Evolutionary conservation across 2,797 vertebrate species (phyloP), one percentile per base, ranked within the genome.

Genomic region (Ctenochaetus hawaiiensis): DNA sequence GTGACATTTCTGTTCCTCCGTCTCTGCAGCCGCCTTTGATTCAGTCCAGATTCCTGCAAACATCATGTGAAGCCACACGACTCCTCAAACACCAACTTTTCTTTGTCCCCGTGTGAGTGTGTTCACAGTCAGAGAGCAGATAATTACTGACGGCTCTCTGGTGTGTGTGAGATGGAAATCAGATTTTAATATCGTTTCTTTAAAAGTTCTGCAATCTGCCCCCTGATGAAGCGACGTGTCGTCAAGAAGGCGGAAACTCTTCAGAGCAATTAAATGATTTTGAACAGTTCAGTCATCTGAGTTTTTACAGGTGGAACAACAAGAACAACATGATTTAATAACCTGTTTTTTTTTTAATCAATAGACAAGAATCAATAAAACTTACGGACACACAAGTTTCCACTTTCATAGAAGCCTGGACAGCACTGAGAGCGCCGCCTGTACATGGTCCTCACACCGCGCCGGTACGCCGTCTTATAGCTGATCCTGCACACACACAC

Each of bases 381-480:
- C 93, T 93, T 82, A 92, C 91, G 93, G 37, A 96, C 96, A 92
- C 97, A 99, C 85, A 97, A 94, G 89, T 97, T 95, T 82, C 93
- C 96, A 0, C 93, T 98, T 85, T 98, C 97, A 0, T 96, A 97
- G 93, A 98, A 98, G 58, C 97, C 97, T 0, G 97, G 97, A 78
- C 97, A 99, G 93, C 97, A 99, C 89, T 99, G 97, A 0, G 97
- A 98, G 75, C 97, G 95, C 0, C 97, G 91, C 0, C 97, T 82
- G 91, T 99, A 98, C 97, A 98, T 98, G 1, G 97, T 99, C 86
- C 97, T 93, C 30, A 98, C 95, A 3, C 97, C 97, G 30, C 97
- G 90, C 70, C 97, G 94, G 85, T 98, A 99, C 0, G 97, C 97
- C 0, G 97, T 98, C 92, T 98, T 98, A 81, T 98, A 99, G 87